phyloP scores from a whole-genome alignment of 2,113 vertebrate species.

The Todiramphus saurophagus region DNA sequence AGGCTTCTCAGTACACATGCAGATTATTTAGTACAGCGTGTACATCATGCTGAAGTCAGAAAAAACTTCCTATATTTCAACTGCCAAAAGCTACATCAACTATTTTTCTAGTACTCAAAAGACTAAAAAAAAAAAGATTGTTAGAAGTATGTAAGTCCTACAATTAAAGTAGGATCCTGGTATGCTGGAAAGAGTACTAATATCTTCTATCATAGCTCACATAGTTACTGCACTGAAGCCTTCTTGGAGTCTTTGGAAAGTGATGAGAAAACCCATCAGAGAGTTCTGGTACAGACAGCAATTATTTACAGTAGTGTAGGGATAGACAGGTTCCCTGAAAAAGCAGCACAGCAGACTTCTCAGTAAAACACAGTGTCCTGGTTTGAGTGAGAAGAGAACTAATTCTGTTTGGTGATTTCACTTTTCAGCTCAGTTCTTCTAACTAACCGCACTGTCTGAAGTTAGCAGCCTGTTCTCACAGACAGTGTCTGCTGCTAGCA shows the following conservation, averaged over 20 bases:
- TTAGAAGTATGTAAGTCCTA: not conserved
- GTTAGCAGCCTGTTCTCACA: too few species aligned
- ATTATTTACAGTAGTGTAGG: rapidly evolving
- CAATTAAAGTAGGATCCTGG: not conserved
- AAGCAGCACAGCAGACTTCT: not conserved
- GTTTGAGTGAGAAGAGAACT: too few species aligned
- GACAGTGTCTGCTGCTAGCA: too few species aligned
- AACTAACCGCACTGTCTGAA: too few species aligned
- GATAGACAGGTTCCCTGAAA: not conserved
- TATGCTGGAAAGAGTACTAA: not conserved
- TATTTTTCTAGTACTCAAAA: not conserved
- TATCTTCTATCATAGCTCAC: not conserved
- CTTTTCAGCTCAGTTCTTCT: too few species aligned
- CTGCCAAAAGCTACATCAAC: not conserved
- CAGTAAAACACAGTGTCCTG: not conserved
- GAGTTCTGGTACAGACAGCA: not conserved
- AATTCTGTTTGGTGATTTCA: too few species aligned
- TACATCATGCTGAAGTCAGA: not conserved
- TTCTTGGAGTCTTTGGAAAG: not conserved
- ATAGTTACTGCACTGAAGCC: not conserved
- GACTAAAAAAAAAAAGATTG: not conserved
- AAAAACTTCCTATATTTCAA: not conserved
- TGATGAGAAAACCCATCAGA: not conserved
- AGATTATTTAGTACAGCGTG: not conserved
- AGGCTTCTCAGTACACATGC: rapidly evolving